Conservation (phyloP, 2,797 vertebrate species). For the Chromis chromis region DNA sequence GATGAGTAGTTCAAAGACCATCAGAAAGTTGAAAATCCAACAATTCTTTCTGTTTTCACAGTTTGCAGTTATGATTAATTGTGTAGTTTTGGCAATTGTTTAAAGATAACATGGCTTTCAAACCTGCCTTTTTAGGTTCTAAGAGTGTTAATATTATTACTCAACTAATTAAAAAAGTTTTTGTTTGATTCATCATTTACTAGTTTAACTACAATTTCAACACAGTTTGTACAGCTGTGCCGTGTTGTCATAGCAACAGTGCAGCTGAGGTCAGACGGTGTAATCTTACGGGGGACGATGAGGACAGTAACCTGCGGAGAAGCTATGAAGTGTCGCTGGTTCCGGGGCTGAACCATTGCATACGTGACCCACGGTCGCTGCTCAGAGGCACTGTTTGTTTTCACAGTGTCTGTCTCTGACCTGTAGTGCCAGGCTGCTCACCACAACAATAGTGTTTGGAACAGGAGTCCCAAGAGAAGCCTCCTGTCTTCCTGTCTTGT, state of each 20-base stretch:
- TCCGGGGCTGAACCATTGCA: constrained; percentile 57
- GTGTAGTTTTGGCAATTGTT: too few relatives aligned
- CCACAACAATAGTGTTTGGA: constrained; percentile 90
- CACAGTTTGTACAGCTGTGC: constrained; percentile 8
- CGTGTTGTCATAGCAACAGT: constrained; percentile 57
- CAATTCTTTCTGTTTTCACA: too few relatives aligned
- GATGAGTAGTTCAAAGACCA: too few relatives aligned
- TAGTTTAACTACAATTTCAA: too few relatives aligned
- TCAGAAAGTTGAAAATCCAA: too few relatives aligned
- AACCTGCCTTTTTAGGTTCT: too few relatives aligned
- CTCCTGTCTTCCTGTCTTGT: constrained; percentile 86
- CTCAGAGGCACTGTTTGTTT: constrained; percentile 83
- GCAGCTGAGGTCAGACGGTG: neutral
- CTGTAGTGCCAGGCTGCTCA: constrained; percentile 83
- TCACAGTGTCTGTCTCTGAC: constrained; percentile 81
- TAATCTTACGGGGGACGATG: constrained; percentile 14
- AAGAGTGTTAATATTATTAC: neutral
- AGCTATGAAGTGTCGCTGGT: constrained; percentile 19
- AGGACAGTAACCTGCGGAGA: constrained; percentile 31
- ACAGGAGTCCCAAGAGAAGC: constrained; percentile 85
- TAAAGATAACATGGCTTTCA: too few relatives aligned
- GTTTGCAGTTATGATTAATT: too few relatives aligned
- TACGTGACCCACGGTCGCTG: constrained; percentile 81
- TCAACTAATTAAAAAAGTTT: neutral
- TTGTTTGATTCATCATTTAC: neutral